Conservation (phyloP, 1,140 invertebrate genomes). For the Papilio polyxenes region DNA sequence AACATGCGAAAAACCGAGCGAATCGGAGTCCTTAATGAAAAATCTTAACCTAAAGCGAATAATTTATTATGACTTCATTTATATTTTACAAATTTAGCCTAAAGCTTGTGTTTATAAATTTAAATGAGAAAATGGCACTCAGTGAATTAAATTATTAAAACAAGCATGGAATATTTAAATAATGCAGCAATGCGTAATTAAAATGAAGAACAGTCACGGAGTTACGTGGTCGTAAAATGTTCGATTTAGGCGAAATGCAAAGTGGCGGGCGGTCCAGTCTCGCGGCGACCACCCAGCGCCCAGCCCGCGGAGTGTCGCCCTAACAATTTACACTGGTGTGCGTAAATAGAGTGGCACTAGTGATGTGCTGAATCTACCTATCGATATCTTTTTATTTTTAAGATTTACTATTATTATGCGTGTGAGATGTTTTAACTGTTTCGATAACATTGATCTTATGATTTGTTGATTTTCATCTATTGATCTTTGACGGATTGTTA, state of each 20-base stretch:
- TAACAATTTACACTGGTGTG: conserved; percentile 50
- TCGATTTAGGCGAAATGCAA: conserved; percentile 60
- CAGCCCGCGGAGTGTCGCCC: conserved; percentile 54
- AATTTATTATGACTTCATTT: background rate
- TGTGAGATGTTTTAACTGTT: no score
- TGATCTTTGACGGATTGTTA: no score
- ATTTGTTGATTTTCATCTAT: background rate
- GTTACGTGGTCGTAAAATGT: conserved; percentile 47
- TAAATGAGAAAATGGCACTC: background rate
- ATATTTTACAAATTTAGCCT: background rate
- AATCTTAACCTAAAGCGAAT: background rate
- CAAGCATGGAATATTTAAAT: background rate
- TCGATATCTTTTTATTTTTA: conserved; percentile 1
- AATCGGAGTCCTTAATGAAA: background rate
- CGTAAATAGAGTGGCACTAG: conserved; percentile 36
- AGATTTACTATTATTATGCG: background rate
- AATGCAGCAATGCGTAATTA: background rate
- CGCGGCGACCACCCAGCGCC: conserved; percentile 58
- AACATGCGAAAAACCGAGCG: background rate
- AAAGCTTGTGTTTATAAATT: background rate
- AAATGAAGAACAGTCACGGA: background rate
- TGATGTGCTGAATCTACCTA: background rate
- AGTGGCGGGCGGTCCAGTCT: conserved; percentile 42
- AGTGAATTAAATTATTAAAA: background rate
- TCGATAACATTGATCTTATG: background rate